Base-by-base conservation (phyloP, 1,140 invertebrate species). In the Papilio polyxenes region DNA sequence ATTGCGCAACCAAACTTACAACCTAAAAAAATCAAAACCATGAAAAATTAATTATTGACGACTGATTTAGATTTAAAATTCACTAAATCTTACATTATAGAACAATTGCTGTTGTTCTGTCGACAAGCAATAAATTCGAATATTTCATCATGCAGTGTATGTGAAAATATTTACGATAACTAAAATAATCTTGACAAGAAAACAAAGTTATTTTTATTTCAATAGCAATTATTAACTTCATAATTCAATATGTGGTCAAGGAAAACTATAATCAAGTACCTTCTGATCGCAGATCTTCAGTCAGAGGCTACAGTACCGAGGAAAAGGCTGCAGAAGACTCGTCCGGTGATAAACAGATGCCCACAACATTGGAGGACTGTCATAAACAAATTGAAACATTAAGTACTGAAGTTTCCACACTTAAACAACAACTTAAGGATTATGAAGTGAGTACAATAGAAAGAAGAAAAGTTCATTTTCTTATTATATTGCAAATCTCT, bases 361-460 rank as follows among this genome's bases (percentile, higher is more conserved):
- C 92, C 0, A 37, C 81, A 1, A 87, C 88, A 1, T 37, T 94
- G 3, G 92, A 94, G 77, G 92, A 94, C 40, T 94, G 92, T 79
- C 92, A 94, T 80, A 94, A 94, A 78, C 90, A 91, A 80, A 89
- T 94, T 20, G 92, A 94, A 15, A 83, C n/a, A 6, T 83, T 94
- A 0, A 91, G 87, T 7, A 83, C 62, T 20, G 92, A 94, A 53
- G 72, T 92, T 0, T 84, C 84, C 15, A 82, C 82, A 59, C 23
- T 92, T 0, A 91, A 89, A 78, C 82, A 88, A 74, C 91, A 94
- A 51, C 78, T 86, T 31, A 92, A 90, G 79, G 91, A 92, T 51
- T 90, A 87, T 87, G 89, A 93, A 82, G 92, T 92, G 20, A 87
- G 90, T 83, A 8, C n/a, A 72, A 53, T 40, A 40, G 23, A 31